Percentiles rank a stretch among this genome's conserved stretches.
These are phyloP conservation scores for Proctacanthus coquilletti DNA, from an alignment of 1,140 invertebrate genomes.

Conservation along the genomic window DNA sequence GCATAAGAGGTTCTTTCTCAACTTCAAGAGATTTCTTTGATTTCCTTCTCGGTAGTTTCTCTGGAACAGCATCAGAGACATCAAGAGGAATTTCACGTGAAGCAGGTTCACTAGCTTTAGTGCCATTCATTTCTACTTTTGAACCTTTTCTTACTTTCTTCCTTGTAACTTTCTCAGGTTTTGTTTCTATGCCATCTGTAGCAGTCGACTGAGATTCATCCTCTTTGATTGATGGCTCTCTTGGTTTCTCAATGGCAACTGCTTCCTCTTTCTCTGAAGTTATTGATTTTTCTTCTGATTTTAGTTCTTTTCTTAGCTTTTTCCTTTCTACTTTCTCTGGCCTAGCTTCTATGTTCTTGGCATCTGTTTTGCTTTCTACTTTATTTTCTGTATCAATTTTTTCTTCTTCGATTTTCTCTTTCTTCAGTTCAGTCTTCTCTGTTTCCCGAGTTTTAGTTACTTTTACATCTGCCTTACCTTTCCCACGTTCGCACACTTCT, in stretches of 20 bases:
- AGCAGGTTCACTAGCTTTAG: neutral
- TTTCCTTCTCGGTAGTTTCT: neutral
- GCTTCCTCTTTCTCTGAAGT: neutral
- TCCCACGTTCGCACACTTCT: conserved; percentile 9
- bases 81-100: neutral
- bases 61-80: too few relatives aligned
- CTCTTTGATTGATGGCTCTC: neutral
- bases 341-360: conserved; percentile 8
- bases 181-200: too few relatives aligned
- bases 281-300: conserved; percentile 8
- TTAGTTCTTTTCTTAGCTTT: conserved; percentile 11
- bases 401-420: conserved; percentile 9
- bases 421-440: conserved; percentile 3
- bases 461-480: conserved; percentile 6
- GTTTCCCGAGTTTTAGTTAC: conserved; percentile 5
- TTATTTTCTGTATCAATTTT: conserved; percentile 9
- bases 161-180: neutral
- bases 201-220: too few relatives aligned
- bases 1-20: too few relatives aligned
- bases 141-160: neutral
- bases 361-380: conserved; percentile 11
- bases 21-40: neutral
- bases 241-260: neutral
- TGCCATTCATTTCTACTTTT: neutral
- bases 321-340: conserved; percentile 18